Conservation (phyloP, 2,113 vertebrate species). For the Calyptomena viridis region DNA sequence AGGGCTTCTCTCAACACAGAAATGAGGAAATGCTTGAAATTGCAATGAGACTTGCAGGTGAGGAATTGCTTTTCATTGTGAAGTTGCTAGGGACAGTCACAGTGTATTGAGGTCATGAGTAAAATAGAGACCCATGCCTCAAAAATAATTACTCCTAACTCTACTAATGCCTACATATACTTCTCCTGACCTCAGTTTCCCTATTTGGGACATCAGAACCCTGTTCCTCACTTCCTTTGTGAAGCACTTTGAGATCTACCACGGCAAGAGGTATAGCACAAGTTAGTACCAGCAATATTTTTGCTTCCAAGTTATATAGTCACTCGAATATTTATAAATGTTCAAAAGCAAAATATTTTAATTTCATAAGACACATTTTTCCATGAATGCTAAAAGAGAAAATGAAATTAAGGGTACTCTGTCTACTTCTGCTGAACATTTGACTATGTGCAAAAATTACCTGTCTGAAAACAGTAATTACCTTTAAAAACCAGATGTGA, state of each 20-base stretch:
- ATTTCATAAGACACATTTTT: background rate
- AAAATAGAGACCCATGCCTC: background rate
- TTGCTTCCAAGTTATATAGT: background rate
- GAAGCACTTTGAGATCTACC: background rate
- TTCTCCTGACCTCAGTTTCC: background rate
- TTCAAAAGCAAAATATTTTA: background rate
- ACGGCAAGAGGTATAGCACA: background rate
- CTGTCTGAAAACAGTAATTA: background rate
- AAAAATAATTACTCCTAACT: background rate
- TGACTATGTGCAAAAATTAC: background rate
- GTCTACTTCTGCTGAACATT: background rate
- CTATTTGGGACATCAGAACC: background rate
- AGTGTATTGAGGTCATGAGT: rapidly evolving
- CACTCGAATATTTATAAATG: background rate
- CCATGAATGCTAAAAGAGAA: background rate
- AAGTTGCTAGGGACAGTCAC: background rate
- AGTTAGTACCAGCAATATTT: background rate
- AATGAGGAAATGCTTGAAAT: background rate
- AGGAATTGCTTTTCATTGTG: background rate
- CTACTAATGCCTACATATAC: background rate
- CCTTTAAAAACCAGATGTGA: background rate
- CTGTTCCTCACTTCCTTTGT: background rate
- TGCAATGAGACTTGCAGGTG: background rate
- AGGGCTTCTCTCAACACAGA: background rate
- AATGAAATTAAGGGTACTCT: background rate